Evolutionary conservation across 2,113 vertebrate genomes (phyloP), one percentile per base, ranked within the genome.

Genomic region (Cygnus buccinator): DNA sequence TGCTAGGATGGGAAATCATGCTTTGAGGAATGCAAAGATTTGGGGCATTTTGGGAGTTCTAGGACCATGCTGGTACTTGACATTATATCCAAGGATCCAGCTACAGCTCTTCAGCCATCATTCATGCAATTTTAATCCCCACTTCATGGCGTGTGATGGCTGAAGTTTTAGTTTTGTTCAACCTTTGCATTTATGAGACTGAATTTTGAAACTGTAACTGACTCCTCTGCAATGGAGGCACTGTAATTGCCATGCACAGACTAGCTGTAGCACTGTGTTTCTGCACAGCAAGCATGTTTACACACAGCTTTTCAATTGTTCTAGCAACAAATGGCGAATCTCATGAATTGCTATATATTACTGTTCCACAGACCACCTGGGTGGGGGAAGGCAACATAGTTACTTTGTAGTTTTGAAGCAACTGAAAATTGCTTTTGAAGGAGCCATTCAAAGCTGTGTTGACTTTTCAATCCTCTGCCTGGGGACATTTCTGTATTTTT

Each of bases 1-100:
- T 33, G 31, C 13, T 33, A 58, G 62, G 37, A 21, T 5, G 59
- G 61, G 8, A 22, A 0, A 1, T 37, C 2, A 1, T 23, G 46
- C 35, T 28, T 37, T 26, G 37, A 57, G 19, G 33, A 71, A 48
- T 29, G 52, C 35, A n/a, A 57, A 75, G 17, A 21, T 67, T 43
- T 15, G 39, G 10, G 35, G 6, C 11, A 63, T 41, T 74, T 70
- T 12, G 43, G 54, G n/a, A 8, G 13, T 71, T n/a, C 35, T 62
- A 22, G 43, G 35, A 37, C 35, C 10, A 5, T 41, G 4, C 10
- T 2, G 6, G 6, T 28, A 35, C 37, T n/a, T 41, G 39, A 11
- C 3, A 3, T 43, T 43, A 12, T 25, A 26, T 23, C 3, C 21
- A 8, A 22, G 33, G 29, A 44, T 73, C 16, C n/a, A 48, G 29